Evolutionary conservation across 1,140 invertebrate genomes (phyloP), one percentile per base, ranked within the genome.

Genomic region (Calliphora vicina): DNA sequence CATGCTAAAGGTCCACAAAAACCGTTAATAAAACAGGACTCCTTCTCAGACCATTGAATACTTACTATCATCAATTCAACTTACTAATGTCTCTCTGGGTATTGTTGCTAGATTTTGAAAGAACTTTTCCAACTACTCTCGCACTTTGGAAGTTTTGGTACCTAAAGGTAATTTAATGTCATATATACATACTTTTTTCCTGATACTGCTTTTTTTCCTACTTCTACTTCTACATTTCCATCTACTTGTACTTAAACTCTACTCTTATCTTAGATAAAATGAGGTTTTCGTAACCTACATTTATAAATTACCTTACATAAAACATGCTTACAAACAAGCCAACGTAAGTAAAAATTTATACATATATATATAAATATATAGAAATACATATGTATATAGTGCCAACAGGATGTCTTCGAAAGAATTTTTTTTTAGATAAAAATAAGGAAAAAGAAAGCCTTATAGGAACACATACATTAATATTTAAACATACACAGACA

Each of bases 121-220:
- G 45, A 50, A 50, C 45, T 13, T 50, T 50, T 50, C 12, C 8
- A 35, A 50, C 17, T 15, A 1, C 45, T 0, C 4, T 5, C 35
- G 35, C 10, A 8, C 0, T 10, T 35, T 8, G 35, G 10, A 35
- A 35, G 35, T 43, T 78, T 43, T 78, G 74, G 42, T 78, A 43
- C 74, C 74, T 45, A 78, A 78, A 78, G 74, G 74, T 78, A 78
- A 78, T 78, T 78, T 78, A 78, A 78, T 78, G 74, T 78, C 74
- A 78, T 76, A 20, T n/a, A 76, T 78, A 43, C n/a, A 23, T 78
- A 13, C n/a, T 78, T 76, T n/a, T 35, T 42, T 73, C 35, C 26
- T 73, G 72, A 17, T n/a, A 6, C 9, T 76, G 15, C n/a, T 42
- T 20, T 42, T 73, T 26, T 17, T 26, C 6, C 26, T 76, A 5